Conservation (phyloP, 2,113 vertebrate genomes). For the Eudorcas thomsonii region DNA sequence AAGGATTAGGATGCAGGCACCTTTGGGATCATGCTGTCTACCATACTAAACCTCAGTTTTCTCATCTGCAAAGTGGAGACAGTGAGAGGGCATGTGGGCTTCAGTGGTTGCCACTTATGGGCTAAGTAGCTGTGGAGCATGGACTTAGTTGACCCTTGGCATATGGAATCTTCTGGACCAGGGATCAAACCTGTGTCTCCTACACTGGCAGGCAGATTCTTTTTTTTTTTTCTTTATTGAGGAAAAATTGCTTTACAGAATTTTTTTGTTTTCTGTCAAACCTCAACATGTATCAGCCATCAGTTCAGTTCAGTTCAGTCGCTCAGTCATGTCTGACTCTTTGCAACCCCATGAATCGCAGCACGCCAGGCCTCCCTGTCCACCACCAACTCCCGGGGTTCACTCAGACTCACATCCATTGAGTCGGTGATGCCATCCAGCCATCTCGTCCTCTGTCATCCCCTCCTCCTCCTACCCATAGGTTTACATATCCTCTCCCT, state of each 20-base stretch:
- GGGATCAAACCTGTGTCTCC: neutral
- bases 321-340: fast-evolving
- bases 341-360: fast-evolving
- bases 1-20: neutral
- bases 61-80: neutral
- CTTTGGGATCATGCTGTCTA: neutral
- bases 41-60: neutral
- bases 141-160: neutral
- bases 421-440: too few relatives aligned
- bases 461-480: neutral
- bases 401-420: too few relatives aligned
- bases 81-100: neutral
- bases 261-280: neutral
- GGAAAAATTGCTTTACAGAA: neutral
- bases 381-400: too few relatives aligned
- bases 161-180: neutral
- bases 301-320: too few relatives aligned
- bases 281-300: neutral
- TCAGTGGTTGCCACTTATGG: neutral
- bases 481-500: neutral
- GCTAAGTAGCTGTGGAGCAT: fast-evolving
- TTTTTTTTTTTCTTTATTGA: neutral
- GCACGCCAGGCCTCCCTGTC: too few relatives aligned
- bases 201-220: neutral
- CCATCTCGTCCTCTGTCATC: too few relatives aligned